A percentile compares a stretch with the other conserved stretches of the same genome.
phyloP scores from a whole-genome alignment of 2,888 invertebrate species.

The Nasonovia ribisnigri region DNA sequence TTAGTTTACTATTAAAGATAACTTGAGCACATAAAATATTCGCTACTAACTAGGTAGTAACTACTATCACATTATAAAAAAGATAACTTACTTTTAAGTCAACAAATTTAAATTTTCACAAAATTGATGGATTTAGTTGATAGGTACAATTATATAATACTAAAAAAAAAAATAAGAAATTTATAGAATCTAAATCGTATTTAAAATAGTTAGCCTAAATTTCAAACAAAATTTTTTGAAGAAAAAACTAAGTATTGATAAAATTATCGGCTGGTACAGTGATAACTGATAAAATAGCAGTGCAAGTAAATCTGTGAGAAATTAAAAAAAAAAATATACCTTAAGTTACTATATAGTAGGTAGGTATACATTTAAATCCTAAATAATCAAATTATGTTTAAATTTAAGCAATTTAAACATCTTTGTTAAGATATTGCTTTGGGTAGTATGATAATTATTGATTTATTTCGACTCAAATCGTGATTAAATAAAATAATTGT shows the following conservation, averaged over 20 bases:
- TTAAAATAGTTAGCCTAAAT: not conserved
- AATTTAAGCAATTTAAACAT: not conserved
- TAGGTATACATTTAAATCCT: not conserved
- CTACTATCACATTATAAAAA: not conserved
- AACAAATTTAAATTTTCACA: not conserved
- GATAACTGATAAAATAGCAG: slow-evolving; percentile 48
- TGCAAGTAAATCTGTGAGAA: slow-evolving; percentile 37
- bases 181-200: slow-evolving; percentile 1
- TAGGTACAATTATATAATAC: not conserved
- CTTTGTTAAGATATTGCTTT: not conserved
- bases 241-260: slow-evolving; percentile 35
- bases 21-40: not conserved
- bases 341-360: not conserved
- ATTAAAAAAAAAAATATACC: slow-evolving; percentile 38
- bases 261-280: slow-evolving; percentile 49
- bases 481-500: not conserved
- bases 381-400: not conserved
- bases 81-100: slow-evolving; percentile 14
- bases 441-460: not conserved
- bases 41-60: not conserved
- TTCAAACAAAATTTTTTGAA: slow-evolving; percentile 17
- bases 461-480: not conserved
- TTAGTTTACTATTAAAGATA: not conserved
- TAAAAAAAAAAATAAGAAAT: not conserved
- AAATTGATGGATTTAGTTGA: not conserved